Base-by-base conservation (phyloP, 2,113 vertebrate species). In the Pao palembangensis region DNA sequence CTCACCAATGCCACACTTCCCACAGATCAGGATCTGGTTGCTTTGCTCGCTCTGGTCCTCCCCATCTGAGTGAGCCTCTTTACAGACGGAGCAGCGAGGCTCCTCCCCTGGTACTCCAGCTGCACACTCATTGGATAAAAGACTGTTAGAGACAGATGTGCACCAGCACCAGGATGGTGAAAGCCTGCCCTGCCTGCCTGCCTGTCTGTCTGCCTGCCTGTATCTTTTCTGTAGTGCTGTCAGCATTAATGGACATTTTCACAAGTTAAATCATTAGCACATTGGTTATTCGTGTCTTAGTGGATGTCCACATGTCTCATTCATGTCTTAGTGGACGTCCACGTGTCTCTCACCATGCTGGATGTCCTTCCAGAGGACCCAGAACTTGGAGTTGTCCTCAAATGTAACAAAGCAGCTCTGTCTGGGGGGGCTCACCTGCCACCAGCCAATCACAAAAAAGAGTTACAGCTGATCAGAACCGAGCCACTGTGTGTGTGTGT, bases 381-480 rank as follows among this genome's bases (percentile, higher is more conserved):
- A 98, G 82, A 94, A 98, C 77, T 96, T 96, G 68, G 96, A 98
- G 83, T 98, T 98, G 73, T 98, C 96, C 84, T 98, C 96, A 63
- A 98, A 98, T 0, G 93, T 96, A 76, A 98, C 94, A 0, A 96
- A 95, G 84, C 96, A 98, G 88, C 94, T 98, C 78, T 94, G 94
- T 72, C 95, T 94, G 23, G 94, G 94, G 20, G 91, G 88, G 20
- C 94, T 98, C 75, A 98, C 91, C 96, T 98, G 73, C 47, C 50
- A 34, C 31, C 31, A 10, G 68, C 18, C 58, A 78, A 67, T 72
- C 53, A 85, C n/a, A 53, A 11, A 17, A 53, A 20, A 57, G 10
- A 43, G 2, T 46, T 18, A 60, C 51, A 50, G 6, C 23, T 21
- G 65, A 66, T 70, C 42, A 52, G 13, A 51, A 6, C 7, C 7